phyloP scores from a whole-genome alignment of 2,113 vertebrate genomes.

The Crotophaga sulcirostris region DNA sequence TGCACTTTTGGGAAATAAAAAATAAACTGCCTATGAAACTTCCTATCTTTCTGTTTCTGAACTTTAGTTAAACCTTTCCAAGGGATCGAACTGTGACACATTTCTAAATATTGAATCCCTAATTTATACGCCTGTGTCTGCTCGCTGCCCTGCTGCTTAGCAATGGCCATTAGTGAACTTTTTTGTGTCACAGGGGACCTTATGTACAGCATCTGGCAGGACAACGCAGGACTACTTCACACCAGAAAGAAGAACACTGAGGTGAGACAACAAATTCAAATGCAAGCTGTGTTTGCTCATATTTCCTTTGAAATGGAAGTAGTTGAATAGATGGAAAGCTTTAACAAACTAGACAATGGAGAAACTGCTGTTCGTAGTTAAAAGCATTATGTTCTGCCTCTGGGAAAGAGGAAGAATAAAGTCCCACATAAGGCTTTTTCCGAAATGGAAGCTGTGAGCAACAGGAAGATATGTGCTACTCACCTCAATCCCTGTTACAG shows the following conservation, averaged over 20 bases:
- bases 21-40: slow-evolving; percentile 66
- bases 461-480: neutral
- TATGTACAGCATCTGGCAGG: neutral
- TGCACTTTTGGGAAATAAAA: slow-evolving; percentile 79
- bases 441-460: neutral
- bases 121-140: neutral
- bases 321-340: neutral
- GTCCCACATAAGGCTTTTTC: neutral
- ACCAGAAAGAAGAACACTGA: neutral
- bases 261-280: neutral
- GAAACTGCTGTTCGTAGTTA: neutral
- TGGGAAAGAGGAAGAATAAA: neutral
- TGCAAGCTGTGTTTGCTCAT: neutral
- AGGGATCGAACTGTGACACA: neutral
- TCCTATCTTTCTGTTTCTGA: neutral
- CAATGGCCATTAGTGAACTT: neutral
- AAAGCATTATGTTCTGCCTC: neutral
- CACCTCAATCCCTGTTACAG: neutral
- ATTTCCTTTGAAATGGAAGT: neutral
- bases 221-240: neutral
- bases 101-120: neutral
- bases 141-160: neutral
- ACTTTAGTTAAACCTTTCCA: neutral
- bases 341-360: neutral
- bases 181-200: neutral